Evolutionary conservation across 1,140 invertebrate genomes (phyloP), one percentile per base, ranked within the genome.

Genomic region (Arion vulgaris): DNA sequence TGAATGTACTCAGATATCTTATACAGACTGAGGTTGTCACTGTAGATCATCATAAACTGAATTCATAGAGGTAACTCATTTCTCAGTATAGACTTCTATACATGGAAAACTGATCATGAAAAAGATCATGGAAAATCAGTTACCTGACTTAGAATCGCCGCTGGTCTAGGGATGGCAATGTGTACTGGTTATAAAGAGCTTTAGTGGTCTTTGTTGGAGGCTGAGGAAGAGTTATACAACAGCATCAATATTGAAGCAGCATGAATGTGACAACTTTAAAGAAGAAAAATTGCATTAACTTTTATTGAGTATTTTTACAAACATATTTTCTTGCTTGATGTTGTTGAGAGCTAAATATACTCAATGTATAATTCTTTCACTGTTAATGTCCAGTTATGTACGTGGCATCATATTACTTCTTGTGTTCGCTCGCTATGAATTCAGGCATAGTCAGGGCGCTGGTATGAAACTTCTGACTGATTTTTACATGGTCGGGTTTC

Each of bases 111-210:
- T 28, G 32, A 28, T 68, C 4, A 68, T n/a, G 23, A 23, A 34
- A n/a, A 68, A 71, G 68, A 69, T n/a, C 66, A 69, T n/a, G 66
- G 66, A 11, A 7, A 36, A 7, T 11, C n/a, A 69, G 66, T 71
- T 4, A 13, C 9, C 41, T 74, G 36, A 57, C 32, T 39, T 66
- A 80, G 34, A 39, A 80, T 34, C 79, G 57, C 81, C 84, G 66
- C 80, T 85, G 81, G 69, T 88, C 88, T 78, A 89, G 80, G 32
- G 88, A 88, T 5, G 88, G 88, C 9, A 90, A 85, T 28, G 87
- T 87, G 79, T 88, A 89, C 49, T 86, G 86, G 68, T 85, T 84
- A 62, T 87, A 87, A 51, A 88, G 85, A 62, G 87, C 86, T 82
- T 89, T 89, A n/a, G 85, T 86, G 78, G 87, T 80, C 85, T 85